Conservation (phyloP, 2,888 invertebrate genomes). For the Chorisops tibialis region DNA sequence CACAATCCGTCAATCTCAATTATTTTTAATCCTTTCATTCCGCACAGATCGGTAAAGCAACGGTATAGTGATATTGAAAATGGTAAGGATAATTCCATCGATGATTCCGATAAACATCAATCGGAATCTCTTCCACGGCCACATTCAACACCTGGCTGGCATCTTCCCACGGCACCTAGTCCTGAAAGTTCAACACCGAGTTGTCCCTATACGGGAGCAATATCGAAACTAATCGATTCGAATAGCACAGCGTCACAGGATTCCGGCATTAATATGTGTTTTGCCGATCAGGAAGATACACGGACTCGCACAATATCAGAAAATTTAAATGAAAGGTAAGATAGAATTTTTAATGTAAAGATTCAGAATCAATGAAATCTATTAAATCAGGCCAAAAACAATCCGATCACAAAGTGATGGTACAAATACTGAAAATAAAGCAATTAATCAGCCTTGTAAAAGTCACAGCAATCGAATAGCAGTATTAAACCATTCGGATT, state of each 20-base stretch:
- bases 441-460: background rate
- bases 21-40: slow-evolving; percentile 52
- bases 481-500: slow-evolving; percentile 24
- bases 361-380: background rate
- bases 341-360: slow-evolving; percentile 42
- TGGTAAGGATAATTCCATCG: background rate
- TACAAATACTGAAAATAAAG: slow-evolving; percentile 11
- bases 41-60: slow-evolving; percentile 31
- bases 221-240: slow-evolving; percentile 52
- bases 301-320: slow-evolving; percentile 35
- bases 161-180: slow-evolving; percentile 30
- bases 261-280: slow-evolving; percentile 72
- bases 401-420: slow-evolving; percentile 29
- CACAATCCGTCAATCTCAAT: slow-evolving; percentile 53
- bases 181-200: slow-evolving; percentile 35
- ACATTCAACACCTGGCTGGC: slow-evolving; percentile 33
- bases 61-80: slow-evolving; percentile 30
- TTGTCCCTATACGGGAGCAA: slow-evolving; percentile 37
- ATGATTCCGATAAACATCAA: slow-evolving; percentile 26
- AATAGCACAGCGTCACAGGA: slow-evolving; percentile 63
- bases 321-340: slow-evolving; percentile 29
- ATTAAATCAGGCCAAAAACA: slow-evolving; percentile 2
- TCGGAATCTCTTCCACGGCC: slow-evolving; percentile 36
- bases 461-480: background rate
- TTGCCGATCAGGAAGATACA: slow-evolving; percentile 65